Percentiles rank a stretch among this genome's conserved stretches.
phyloP scores from a whole-genome alignment of 2,888 invertebrate species.

The Dyspetes luteomarginatus region DNA sequence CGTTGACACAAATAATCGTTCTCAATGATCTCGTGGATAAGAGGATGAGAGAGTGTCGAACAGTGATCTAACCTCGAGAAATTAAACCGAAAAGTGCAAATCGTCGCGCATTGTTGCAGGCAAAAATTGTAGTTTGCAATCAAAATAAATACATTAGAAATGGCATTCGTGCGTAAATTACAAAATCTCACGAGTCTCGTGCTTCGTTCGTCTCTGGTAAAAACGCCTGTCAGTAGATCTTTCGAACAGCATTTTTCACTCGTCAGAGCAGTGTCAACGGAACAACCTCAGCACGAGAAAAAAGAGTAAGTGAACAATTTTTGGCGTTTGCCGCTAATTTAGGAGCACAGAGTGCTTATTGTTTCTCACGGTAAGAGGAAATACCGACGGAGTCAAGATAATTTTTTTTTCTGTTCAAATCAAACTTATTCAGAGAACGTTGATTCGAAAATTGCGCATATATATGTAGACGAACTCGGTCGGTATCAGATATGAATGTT shows the following conservation, averaged over 20 bases:
- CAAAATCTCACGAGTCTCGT: slow-evolving; percentile 65
- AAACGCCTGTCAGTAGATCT: slow-evolving; percentile 31
- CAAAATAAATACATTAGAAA: slow-evolving; percentile 42
- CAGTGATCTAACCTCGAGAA: slow-evolving; percentile 28
- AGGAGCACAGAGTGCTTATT: no score
- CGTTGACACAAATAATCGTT: not conserved
- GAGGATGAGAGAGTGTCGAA: slow-evolving; percentile 1
- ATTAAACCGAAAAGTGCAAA: not conserved
- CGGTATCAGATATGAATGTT: no score
- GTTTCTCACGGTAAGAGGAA: no score
- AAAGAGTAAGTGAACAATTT: slow-evolving; percentile 74
- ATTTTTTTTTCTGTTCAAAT: no score
- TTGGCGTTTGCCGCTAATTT: slow-evolving; percentile 6
- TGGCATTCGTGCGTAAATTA: slow-evolving; percentile 73
- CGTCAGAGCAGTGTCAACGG: slow-evolving; percentile 69
- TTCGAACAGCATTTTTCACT: slow-evolving; percentile 38
- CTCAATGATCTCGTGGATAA: slow-evolving; percentile 1
- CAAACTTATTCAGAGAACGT: no score
- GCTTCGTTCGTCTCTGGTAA: slow-evolving; percentile 45
- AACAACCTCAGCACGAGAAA: slow-evolving; percentile 73
- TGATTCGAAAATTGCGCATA: no score
- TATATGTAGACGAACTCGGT: no score
- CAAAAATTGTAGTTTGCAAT: not conserved
- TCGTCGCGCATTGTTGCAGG: not conserved
- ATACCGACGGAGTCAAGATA: no score